A percentile compares a stretch with the other conserved stretches of the same genome.
Evolutionary conservation across 2,888 invertebrate species (phyloP).

Genomic region (Ischnura elegans): DNA sequence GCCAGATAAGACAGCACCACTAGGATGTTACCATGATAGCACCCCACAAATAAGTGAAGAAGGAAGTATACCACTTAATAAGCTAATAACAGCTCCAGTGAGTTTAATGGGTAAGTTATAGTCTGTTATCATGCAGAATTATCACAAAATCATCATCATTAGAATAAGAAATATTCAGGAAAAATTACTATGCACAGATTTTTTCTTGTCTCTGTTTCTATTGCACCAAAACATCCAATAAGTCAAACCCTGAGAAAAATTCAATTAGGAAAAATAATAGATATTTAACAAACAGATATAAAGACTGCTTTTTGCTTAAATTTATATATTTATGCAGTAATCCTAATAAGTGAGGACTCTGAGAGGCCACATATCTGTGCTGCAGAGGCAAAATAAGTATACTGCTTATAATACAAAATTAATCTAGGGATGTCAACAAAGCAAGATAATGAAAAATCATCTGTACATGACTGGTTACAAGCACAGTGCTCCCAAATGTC

Average conservation of each 20-base stretch:
- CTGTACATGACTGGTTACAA: constrained; percentile 22
- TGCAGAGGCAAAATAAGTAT: constrained; percentile 48
- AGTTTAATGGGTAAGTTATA: constrained; percentile 8
- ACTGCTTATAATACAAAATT: constrained; percentile 39
- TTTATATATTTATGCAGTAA: constrained; percentile 47
- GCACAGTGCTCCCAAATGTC: constrained; percentile 35
- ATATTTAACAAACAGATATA: constrained; percentile 59
- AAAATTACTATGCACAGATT: constrained; percentile 50
- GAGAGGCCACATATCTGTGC: background rate
- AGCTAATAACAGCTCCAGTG: constrained; percentile 33
- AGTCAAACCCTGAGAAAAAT: constrained; percentile 64
- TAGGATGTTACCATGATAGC: background rate
- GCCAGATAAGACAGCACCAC: constrained; percentile 41
- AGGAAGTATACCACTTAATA: background rate
- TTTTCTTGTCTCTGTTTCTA: constrained; percentile 51
- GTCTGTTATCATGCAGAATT: constrained; percentile 41
- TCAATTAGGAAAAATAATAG: constrained; percentile 65
- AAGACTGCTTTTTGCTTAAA: background rate
- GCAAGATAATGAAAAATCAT: constrained; percentile 44
- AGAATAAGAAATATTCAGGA: constrained; percentile 62
- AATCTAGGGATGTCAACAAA: constrained; percentile 37
- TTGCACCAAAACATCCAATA: constrained; percentile 60
- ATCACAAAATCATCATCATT: constrained; percentile 63
- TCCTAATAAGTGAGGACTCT: constrained; percentile 17
- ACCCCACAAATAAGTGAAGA: constrained; percentile 42